Base-by-base conservation (phyloP, 2,888 invertebrate species). In the Andrena marginata region DNA sequence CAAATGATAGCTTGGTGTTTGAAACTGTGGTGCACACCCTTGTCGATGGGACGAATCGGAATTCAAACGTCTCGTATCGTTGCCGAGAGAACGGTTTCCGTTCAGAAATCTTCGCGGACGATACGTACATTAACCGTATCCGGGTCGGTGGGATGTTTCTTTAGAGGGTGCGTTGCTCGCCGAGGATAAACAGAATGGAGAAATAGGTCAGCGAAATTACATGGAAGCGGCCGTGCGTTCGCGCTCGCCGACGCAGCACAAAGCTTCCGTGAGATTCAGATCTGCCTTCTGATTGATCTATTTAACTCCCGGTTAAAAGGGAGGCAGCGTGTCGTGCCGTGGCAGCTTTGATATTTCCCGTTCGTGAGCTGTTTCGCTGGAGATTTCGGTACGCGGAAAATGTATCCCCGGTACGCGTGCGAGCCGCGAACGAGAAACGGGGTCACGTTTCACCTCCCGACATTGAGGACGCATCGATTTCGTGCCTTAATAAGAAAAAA, bases 381-480 rank as follows among this genome's bases (percentile, higher is more conserved):
- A 42, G 26, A 20, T 63, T 63, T 62, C 29, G n/a, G 6, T 10
- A n/a, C 48, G 51, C 26, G 20, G 62, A 70, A 42, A 26, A 29
- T 31, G 23, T 76, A 10, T 54, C 26, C 20, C 4, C 35, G 23
- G 35, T 4, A 33, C 49, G 16, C n/a, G 26, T 35, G 23, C 1
- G 26, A 35, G n/a, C 26, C 10, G 23, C 29, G 10, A n/a, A 10
- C 7, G 63, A 31, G 8, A 76, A 76, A 76, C 72, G 31, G 6
- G 76, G 76, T 48, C 76, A 71, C 49, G 23, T 70, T 31, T 29
- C 26, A 16, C 51, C 33, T 23, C 35, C 31, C 60, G 62, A 51
- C 49, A 49, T 29, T 60, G 70, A 29, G 62, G 33, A 54, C 51
- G 35, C 42, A 71, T 76, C 72, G 76, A 71, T 62, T 71, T n/a